Evolutionary conservation across 2,888 invertebrate species (phyloP).

Genomic region (Metallyticus violacea): DNA sequence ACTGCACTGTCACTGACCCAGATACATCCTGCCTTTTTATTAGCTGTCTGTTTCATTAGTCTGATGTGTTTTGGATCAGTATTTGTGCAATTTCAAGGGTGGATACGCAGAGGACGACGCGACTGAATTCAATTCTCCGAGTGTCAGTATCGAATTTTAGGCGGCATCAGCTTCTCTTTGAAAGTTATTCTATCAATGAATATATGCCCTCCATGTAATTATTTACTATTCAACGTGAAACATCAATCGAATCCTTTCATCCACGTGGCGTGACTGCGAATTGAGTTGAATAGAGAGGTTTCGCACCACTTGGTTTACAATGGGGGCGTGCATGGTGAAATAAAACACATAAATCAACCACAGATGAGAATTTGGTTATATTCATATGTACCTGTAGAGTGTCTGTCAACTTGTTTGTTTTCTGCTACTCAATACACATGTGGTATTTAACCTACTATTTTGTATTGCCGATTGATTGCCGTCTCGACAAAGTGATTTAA

Average conservation of each 20-base stretch:
- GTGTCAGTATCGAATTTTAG: not conserved
- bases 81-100: constrained; percentile 1
- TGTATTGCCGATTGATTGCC: too few species aligned
- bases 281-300: not conserved
- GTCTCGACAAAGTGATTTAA: too few species aligned
- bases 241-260: not conserved
- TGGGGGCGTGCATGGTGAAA: not conserved
- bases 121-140: not conserved
- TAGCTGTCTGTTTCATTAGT: not conserved
- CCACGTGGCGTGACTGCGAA: not conserved
- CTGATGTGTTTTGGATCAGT: not conserved
- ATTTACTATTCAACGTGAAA: not conserved
- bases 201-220: not conserved
- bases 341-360: not conserved
- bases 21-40: not conserved
- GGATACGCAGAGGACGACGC: not conserved
- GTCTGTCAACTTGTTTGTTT: not conserved
- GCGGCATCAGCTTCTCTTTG: not conserved
- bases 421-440: not conserved
- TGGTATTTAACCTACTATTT: too few species aligned
- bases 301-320: not conserved
- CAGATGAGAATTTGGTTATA: not conserved
- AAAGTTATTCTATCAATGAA: not conserved
- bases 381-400: not conserved
- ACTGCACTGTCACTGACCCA: not conserved